Percentiles rank a stretch among this genome's conserved stretches.
Evolutionary conservation across 2,888 invertebrate genomes (phyloP).

Genomic region (Clitarchus hookeri): DNA sequence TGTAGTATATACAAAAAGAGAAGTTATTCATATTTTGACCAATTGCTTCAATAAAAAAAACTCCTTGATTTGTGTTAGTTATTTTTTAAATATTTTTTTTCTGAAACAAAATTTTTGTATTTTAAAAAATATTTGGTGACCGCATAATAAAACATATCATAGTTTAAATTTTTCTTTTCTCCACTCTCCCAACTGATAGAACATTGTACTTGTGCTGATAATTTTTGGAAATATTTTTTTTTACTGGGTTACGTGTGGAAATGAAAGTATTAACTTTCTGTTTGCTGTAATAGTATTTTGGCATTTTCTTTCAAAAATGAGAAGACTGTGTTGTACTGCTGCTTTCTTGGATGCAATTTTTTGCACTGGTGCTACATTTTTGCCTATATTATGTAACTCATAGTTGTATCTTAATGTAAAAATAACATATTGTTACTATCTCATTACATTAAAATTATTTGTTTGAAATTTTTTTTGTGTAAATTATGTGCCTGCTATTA

Average conservation of each 20-base stretch:
- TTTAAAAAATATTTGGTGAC: no score
- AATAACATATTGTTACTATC: neutral
- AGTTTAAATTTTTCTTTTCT: neutral
- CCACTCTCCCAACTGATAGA: neutral
- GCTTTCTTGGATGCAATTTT: neutral
- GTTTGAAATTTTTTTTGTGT: neutral
- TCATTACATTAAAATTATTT: neutral
- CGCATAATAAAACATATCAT: neutral
- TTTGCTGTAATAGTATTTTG: neutral
- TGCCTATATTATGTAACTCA: neutral
- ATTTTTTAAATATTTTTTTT: no score
- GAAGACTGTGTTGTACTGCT: neutral
- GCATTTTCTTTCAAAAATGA: neutral
- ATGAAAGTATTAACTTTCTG: neutral
- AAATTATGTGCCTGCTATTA: slow-evolving; percentile 3
- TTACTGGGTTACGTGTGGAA: neutral
- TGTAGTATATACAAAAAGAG: no score
- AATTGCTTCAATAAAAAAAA: no score
- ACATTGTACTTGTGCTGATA: neutral
- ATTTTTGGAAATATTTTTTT: no score
- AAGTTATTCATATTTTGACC: no score
- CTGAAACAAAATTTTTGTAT: no score
- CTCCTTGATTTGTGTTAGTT: no score
- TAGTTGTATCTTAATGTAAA: neutral
- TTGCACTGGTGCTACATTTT: slow-evolving; percentile 5